Evolutionary conservation across 2,797 vertebrate genomes (phyloP), one percentile per base, ranked within the genome.

Genomic region (Botia almorhae): DNA sequence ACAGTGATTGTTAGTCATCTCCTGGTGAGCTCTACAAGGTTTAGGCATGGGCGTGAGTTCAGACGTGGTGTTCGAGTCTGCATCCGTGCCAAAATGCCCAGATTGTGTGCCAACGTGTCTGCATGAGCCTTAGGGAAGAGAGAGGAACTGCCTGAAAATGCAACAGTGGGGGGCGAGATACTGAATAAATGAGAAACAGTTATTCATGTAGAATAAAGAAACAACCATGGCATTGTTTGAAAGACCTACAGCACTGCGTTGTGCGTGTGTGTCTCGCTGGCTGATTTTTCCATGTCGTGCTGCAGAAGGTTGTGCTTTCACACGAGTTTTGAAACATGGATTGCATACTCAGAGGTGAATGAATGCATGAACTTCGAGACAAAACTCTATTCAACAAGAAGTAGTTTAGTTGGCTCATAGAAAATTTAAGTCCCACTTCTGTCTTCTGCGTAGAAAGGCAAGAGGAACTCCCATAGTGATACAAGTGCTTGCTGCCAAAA

Each of bases 91-190:
- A 92, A 89, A 93, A 88, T 85, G 88, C 83, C 85, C 85, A 88
- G 88, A 78, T 78, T 82, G 90, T 76, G 86, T 92, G 93, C 91
- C 93, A 93, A 91, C 89, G 90, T 91, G 90, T 89, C 86, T 61
- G 88, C 78, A 21, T 76, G 89, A 89, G 88, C 88, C 90, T 89
- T 89, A 89, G 92, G 91, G 90, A 88, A 89, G 87, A 89, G 88
- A 89, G 87, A 90, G 90, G 87, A 77, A 61, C 87, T 86, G 81
- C 88, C 89, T 93, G 89, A 91, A 90, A 91, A 90, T 85, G 90
- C 92, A 90, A 91, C 92, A 93, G 90, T 91, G 90, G 89, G 50
- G 91, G 90, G 93, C 92, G 90, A 92, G 93, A 92, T 91, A 91
- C 91, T 91, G 88, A 93, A 90, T 87, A 90, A 87, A 89, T 71